Evolutionary conservation across 2,888 invertebrate genomes (phyloP).

Genomic region (Pseudanteris insignis): DNA sequence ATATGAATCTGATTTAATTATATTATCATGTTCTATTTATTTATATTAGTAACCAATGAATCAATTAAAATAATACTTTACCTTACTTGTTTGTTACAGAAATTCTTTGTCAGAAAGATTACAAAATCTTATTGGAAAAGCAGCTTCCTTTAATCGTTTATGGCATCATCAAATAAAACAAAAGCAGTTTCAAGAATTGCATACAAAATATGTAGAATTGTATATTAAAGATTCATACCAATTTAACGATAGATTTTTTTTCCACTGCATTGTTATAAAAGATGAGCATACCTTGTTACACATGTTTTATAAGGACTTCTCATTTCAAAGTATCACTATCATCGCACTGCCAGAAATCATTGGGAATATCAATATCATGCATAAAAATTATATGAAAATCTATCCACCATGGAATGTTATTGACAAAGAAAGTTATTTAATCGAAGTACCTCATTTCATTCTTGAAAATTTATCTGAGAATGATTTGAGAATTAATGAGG

Average conservation of each 20-base stretch:
- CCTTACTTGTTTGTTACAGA: slow-evolving; percentile 51
- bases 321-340: slow-evolving; percentile 38
- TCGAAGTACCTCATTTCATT: slow-evolving; percentile 48
- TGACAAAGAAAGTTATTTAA: slow-evolving; percentile 39
- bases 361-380: slow-evolving; percentile 47
- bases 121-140: slow-evolving; percentile 47
- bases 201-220: slow-evolving; percentile 47
- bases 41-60: too few species aligned
- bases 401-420: slow-evolving; percentile 56
- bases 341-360: slow-evolving; percentile 53
- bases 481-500: not conserved
- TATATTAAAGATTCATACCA: slow-evolving; percentile 41
- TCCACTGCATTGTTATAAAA: slow-evolving; percentile 48
- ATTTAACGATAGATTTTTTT: slow-evolving; percentile 48
- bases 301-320: not conserved
- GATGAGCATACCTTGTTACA: slow-evolving; percentile 52
- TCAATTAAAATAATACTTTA: too few species aligned
- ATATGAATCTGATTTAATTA: too few species aligned
- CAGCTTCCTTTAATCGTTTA: slow-evolving; percentile 53
- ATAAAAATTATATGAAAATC: slow-evolving; percentile 49
- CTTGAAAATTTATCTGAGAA: slow-evolving; percentile 35
- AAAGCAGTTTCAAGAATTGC: slow-evolving; percentile 22
- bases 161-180: slow-evolving; percentile 56
- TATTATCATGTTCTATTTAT: too few species aligned
- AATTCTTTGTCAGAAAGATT: slow-evolving; percentile 53